phyloP scores from a whole-genome alignment of 2,888 invertebrate genomes.

The Ornithoptera alexandrae region DNA sequence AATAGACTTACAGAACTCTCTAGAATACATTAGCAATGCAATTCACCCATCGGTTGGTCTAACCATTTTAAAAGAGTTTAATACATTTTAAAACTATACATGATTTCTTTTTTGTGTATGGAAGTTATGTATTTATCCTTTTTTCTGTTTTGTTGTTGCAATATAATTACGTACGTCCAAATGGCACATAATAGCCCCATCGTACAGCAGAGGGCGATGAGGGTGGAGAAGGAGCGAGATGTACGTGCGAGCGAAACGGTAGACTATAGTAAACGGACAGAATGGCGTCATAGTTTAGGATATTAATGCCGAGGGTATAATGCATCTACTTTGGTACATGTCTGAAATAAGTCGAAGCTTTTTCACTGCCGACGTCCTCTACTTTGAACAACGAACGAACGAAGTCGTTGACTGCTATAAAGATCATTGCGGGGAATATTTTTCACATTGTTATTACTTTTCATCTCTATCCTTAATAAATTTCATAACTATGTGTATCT shows the following conservation, averaged over 20 bases:
- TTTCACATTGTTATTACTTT: too few relatives aligned
- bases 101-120: not conserved
- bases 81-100: not conserved
- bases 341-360: conserved; percentile 2
- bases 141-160: conserved; percentile 24
- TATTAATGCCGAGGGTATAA: conserved; percentile 34
- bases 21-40: too few relatives aligned
- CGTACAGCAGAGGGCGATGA: conserved; percentile 44
- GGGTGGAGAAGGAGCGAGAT: conserved; percentile 48
- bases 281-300: conserved; percentile 48
- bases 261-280: conserved; percentile 57
- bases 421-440: too few relatives aligned
- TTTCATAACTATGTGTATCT: too few relatives aligned
- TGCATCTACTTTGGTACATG: conserved; percentile 18
- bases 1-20: too few relatives aligned
- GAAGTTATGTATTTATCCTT: not conserved
- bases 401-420: too few relatives aligned
- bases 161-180: conserved; percentile 35
- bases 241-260: conserved; percentile 41
- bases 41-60: too few relatives aligned
- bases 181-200: conserved; percentile 47
- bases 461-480: too few relatives aligned
- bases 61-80: too few relatives aligned
- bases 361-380: too few relatives aligned
- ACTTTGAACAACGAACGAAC: too few relatives aligned